These are phyloP conservation scores for Anguilla pacifica DNA, from an alignment of 2,797 vertebrate species.

Conservation along the genomic window DNA sequence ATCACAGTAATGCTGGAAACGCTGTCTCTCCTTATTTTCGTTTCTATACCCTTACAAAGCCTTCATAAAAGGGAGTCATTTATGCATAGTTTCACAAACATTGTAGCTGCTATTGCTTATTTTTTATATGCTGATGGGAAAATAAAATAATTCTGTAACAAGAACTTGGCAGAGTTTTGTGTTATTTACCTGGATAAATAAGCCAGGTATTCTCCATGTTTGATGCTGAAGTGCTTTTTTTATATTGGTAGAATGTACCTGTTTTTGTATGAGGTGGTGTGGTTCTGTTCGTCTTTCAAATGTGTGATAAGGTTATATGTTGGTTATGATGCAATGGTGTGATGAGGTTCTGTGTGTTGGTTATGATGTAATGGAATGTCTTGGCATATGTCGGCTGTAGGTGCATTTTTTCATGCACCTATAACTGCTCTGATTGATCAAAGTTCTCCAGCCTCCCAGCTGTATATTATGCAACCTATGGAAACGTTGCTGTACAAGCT, in stretches of 20 bases:
- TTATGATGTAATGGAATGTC: not conserved
- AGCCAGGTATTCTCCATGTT: not conserved
- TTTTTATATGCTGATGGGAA: conserved; percentile 8
- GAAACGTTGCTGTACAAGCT: no score
- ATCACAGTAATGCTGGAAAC: not conserved
- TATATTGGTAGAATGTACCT: not conserved
- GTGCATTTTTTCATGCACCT: no score
- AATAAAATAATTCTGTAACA: conserved; percentile 1
- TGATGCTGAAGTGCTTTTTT: not conserved
- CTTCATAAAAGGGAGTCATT: not conserved
- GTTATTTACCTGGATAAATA: not conserved
- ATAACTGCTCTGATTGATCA: no score
- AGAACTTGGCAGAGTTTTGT: not conserved
- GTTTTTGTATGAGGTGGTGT: not conserved
- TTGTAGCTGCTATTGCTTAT: not conserved
- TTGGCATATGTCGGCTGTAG: no score
- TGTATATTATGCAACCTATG: no score
- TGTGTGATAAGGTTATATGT: not conserved
- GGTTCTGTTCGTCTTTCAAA: not conserved
- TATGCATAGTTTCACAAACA: not conserved
- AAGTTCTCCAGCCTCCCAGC: no score
- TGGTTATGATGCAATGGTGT: not conserved
- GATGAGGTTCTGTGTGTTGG: not conserved
- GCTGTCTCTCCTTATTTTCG: not conserved
- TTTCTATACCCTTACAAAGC: not conserved